Percentiles rank a stretch among this genome's conserved stretches.
These are phyloP conservation scores for Huso huso DNA, from an alignment of 2,797 vertebrate species.

Conservation along the genomic window DNA sequence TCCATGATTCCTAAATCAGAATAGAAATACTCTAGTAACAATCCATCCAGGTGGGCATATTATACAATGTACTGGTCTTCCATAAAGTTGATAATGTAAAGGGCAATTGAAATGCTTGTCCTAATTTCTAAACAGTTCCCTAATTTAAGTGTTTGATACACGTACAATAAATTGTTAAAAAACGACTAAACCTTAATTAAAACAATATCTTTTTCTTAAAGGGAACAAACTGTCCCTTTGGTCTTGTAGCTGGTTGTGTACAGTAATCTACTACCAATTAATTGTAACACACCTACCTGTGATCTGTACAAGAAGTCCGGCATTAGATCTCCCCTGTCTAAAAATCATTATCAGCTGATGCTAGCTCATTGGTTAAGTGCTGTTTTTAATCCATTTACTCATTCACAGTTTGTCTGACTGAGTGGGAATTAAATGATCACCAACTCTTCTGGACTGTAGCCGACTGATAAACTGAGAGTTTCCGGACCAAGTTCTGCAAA, in stretches of 20 bases:
- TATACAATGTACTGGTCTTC: conserved; percentile 11
- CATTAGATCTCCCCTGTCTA: no score
- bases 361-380: no score
- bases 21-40: background rate
- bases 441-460: no score
- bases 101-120: background rate
- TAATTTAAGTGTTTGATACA: conserved; percentile 8
- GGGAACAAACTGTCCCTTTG: background rate
- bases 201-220: background rate
- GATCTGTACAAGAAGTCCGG: no score
- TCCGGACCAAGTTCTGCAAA: no score
- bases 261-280: no score
- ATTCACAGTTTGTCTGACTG: no score
- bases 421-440: no score
- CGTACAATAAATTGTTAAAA: background rate
- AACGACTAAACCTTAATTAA: conserved; percentile 16
- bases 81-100: conserved; percentile 1
- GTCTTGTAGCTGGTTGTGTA: background rate
- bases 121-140: background rate
- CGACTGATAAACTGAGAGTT: no score
- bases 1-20: background rate
- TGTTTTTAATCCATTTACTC: no score
- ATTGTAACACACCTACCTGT: no score
- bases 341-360: no score
- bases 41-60: background rate